Evolutionary conservation across 2,113 vertebrate species (phyloP).

Genomic region (Dasyornis broadbenti): DNA sequence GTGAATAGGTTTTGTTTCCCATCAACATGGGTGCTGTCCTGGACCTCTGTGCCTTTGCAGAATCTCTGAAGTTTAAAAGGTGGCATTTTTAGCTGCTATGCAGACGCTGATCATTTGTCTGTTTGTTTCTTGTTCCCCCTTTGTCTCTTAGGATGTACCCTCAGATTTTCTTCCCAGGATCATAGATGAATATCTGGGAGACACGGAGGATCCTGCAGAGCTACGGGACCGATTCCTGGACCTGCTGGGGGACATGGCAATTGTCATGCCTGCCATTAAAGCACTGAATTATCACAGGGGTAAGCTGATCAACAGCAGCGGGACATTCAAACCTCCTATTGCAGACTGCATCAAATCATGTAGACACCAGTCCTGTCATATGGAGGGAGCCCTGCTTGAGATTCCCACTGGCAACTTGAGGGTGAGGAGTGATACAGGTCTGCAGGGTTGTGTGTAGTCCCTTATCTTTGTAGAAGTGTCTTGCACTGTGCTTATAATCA

Average conservation of each 20-base stretch:
- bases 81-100: not conserved
- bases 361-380: not conserved
- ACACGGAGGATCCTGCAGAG: conserved; percentile 57
- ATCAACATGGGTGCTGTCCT: not conserved
- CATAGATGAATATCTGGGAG: conserved; percentile 71
- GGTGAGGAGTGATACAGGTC: not conserved
- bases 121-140: not conserved
- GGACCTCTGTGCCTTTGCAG: not conserved
- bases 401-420: not conserved
- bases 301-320: conserved; percentile 30
- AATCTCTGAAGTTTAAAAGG: not conserved
- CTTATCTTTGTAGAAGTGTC: not conserved
- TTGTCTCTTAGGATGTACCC: not conserved
- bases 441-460: not conserved
- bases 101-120: not conserved
- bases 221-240: conserved; percentile 68
- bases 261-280: conserved; percentile 75
- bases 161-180: not conserved
- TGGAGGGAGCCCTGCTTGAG: not conserved
- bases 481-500: not conserved
- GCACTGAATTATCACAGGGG: conserved; percentile 73
- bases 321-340: not conserved
- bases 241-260: conserved; percentile 65
- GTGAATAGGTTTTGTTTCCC: not conserved
- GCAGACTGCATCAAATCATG: not conserved